A percentile compares a stretch with the other conserved stretches of the same genome.
phyloP scores from a whole-genome alignment of 2,888 invertebrate species.

The Ypsolopha sequella region DNA sequence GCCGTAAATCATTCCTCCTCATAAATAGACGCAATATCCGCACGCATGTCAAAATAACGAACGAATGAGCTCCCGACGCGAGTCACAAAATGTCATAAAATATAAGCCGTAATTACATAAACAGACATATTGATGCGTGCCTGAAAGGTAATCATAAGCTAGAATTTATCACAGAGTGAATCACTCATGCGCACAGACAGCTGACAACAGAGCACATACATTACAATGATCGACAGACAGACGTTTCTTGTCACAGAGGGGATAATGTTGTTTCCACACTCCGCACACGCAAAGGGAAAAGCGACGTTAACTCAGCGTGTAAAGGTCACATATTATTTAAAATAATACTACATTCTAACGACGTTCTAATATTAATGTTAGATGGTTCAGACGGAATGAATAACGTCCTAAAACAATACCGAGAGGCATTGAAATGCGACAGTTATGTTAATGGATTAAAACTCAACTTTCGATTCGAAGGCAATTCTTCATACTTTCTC shows the following conservation, averaged over 20 bases:
- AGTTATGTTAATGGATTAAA: too few species aligned
- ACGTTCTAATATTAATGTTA: slow-evolving; percentile 27
- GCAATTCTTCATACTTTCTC: too few species aligned
- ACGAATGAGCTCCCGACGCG: slow-evolving; percentile 9
- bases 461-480: too few species aligned
- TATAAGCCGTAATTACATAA: slow-evolving; percentile 61
- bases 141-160: slow-evolving; percentile 71
- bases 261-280: slow-evolving; percentile 65
- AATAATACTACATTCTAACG: slow-evolving; percentile 16
- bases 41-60: slow-evolving; percentile 42
- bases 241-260: slow-evolving; percentile 65
- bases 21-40: slow-evolving; percentile 25
- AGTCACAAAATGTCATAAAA: slow-evolving; percentile 48
- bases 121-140: slow-evolving; percentile 63
- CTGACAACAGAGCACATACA: slow-evolving; percentile 68
- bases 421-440: too few species aligned
- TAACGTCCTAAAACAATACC: too few species aligned
- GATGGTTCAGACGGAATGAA: neutral
- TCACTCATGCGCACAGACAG: slow-evolving; percentile 68
- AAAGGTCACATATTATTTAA: slow-evolving; percentile 16
- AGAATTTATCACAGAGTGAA: slow-evolving; percentile 69
- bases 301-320: slow-evolving; percentile 11
- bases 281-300: slow-evolving; percentile 17
- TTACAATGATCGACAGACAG: slow-evolving; percentile 69
- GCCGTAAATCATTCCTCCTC: slow-evolving; percentile 22